Percentiles rank a stretch among this genome's conserved stretches.
Conservation (phyloP, 2,113 vertebrate species). For the Panthera tigris region DNA sequence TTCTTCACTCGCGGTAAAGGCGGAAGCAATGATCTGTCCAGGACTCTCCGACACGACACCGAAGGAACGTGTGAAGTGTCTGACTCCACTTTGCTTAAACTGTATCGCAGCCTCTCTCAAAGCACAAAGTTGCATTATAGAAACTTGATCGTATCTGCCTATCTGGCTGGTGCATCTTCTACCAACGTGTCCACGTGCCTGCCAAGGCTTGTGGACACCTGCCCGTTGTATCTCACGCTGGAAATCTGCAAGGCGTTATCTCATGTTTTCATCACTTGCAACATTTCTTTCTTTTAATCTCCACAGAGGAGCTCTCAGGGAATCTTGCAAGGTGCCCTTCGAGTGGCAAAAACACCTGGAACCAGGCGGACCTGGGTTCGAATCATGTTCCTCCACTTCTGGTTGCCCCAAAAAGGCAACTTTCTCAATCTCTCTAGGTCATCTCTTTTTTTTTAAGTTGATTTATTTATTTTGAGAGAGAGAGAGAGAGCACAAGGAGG, state of each 20-base stretch:
- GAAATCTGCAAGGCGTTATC: slow-evolving; percentile 53
- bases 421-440: no score
- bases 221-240: slow-evolving; percentile 52
- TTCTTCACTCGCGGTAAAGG: background rate
- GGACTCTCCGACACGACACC: background rate
- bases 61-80: background rate
- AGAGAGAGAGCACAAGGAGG: no score
- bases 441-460: no score
- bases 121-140: background rate
- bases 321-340: slow-evolving; percentile 60
- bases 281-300: slow-evolving; percentile 59
- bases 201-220: slow-evolving; percentile 61
- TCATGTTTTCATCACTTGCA: slow-evolving; percentile 66
- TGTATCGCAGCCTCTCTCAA: background rate
- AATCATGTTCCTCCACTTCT: rapidly evolving
- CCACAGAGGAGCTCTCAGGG: slow-evolving; percentile 40
- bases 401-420: no score
- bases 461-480: no score
- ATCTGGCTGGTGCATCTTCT: background rate
- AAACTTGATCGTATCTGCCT: background rate
- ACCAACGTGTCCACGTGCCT: background rate
- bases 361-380: background rate
- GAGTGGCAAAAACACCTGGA: background rate
- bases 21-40: background rate
- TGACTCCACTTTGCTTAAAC: background rate